Conservation (phyloP, 2,888 invertebrate species). For the Scelioninae gen. 2 region DNA sequence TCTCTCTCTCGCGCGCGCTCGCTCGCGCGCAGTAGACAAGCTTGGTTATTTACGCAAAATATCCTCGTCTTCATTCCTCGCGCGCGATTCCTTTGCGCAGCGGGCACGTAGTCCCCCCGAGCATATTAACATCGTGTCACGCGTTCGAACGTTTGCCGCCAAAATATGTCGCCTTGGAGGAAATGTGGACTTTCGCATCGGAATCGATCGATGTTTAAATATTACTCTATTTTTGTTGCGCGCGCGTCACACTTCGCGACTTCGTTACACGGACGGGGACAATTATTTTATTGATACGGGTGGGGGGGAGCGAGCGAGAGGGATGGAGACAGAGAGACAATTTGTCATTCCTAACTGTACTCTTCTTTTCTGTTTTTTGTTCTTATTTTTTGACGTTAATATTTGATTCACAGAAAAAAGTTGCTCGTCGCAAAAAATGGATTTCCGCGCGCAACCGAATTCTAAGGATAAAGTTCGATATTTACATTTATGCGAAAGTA, state of each 20-base stretch:
- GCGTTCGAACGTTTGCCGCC: constrained; percentile 49
- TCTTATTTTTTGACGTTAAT: no score
- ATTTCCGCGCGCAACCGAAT: no score
- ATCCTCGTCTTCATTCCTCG: constrained; percentile 51
- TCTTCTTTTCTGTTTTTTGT: no score
- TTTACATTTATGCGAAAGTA: no score
- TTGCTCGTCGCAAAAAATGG: no score
- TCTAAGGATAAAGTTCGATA: no score
- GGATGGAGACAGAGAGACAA: no score
- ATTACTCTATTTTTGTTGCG: constrained; percentile 30
- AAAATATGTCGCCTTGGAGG: constrained; percentile 42
- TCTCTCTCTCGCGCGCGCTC: constrained; percentile 59
- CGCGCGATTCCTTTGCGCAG: constrained; percentile 39
- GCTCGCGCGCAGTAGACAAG: constrained; percentile 8
- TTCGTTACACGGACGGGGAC: neutral
- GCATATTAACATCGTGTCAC: constrained; percentile 54
- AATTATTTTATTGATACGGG: no score
- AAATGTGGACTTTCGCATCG: constrained; percentile 41
- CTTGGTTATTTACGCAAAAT: constrained; percentile 55
- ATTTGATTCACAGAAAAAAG: no score
- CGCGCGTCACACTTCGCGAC: neutral
- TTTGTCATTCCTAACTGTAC: no score
- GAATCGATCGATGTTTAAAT: constrained; percentile 51
- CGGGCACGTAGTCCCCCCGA: constrained; percentile 44
- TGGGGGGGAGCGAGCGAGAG: no score